Evolutionary conservation across 2,797 vertebrate species (phyloP), one percentile per base, ranked within the genome.

Genomic region (Coregonus sp.): DNA sequence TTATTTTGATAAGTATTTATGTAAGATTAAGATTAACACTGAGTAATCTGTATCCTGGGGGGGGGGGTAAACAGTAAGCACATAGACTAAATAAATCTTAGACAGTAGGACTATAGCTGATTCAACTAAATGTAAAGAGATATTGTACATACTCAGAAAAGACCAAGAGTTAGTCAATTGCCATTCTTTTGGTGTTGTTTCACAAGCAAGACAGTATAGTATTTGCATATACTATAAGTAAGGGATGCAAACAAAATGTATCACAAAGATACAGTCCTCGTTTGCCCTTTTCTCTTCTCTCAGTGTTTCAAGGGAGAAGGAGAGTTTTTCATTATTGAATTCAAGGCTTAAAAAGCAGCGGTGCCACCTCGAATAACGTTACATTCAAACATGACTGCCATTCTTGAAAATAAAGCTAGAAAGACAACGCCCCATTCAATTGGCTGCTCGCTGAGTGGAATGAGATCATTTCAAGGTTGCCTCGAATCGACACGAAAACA

Each of bases 391-490:
- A 63, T 40, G 75, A 52, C n/a, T 75, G 73, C 72, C 61, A 5
- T 29, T 63, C 47, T 51, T 61, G 76, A 70, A 72, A 77, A 75
- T 12, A 56, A 75, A 78, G 61, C 16, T 2, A 18, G 75, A 70
- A 81, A 81, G 76, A 70, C 69, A 1, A 76, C 76, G 81, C 79
- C 80, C 74, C 72, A 74, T 63, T 7, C 20, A 37, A 47, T 18
- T 70, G 5, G 76, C 70, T 70, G 47, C n/a, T 72, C 59, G 40
- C 50, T 51, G 59, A 63, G 69, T 77, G 65, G 72, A 75, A 14
- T 70, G 76, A 78, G 78, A 75, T 84, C 3, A 61, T 85, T 82
- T 76, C 68, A 37, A 66, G 37, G 70, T 50, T 51, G n/a, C 25
- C 61, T 56, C n/a, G 33, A 69, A 72, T 31, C n/a, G 37, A 52